Conservation (phyloP, 2,797 vertebrate species). For the Coluber constrictor region DNA sequence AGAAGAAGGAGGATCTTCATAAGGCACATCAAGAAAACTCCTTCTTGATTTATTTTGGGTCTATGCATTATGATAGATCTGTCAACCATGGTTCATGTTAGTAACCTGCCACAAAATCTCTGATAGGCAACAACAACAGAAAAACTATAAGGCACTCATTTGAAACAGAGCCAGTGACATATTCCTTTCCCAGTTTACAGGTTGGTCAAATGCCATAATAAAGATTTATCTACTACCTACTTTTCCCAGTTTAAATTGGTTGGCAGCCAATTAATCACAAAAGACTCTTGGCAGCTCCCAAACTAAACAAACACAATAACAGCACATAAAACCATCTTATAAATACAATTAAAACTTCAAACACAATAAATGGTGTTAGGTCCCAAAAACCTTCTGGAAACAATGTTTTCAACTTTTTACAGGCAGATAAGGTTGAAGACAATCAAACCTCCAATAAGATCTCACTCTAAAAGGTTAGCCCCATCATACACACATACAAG, state of each 20-base stretch:
- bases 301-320: background rate
- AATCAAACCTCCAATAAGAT: background rate
- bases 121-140: background rate
- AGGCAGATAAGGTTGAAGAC: background rate
- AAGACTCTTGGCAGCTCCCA: background rate
- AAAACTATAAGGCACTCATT: background rate
- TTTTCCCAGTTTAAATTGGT: background rate
- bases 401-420: background rate
- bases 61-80: background rate
- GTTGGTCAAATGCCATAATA: background rate
- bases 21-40: background rate
- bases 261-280: background rate
- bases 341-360: background rate
- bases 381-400: background rate
- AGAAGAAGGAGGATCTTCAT: background rate
- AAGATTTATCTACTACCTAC: background rate
- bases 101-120: background rate
- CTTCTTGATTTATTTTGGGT: background rate
- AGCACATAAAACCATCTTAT: background rate
- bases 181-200: background rate
- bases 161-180: background rate
- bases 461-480: background rate
- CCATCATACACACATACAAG: too few species aligned
- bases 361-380: background rate
- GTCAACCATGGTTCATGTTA: background rate